These are phyloP conservation scores for Neoseiulus cucumeris DNA, from an alignment of 1,140 invertebrate species.

Conservation along the genomic window DNA sequence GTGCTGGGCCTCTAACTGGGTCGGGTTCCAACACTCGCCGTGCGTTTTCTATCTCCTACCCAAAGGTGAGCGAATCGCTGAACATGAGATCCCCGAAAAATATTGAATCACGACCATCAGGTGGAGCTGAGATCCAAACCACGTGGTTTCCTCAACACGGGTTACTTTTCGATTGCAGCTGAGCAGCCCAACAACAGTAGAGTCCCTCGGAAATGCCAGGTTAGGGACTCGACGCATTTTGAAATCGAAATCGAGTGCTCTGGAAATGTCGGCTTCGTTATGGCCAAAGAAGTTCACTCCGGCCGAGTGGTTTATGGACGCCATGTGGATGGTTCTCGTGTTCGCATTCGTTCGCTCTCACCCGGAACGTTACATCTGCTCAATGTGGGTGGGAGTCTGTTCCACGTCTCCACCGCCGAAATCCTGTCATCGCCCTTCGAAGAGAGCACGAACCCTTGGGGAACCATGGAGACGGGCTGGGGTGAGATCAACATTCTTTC, in stretches of 20 bases:
- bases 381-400: not conserved
- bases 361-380: not conserved
- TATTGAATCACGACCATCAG: no score
- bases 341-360: not conserved
- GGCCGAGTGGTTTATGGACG: not conserved
- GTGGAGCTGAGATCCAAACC: no score
- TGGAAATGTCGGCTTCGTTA: not conserved
- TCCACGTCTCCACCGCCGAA: not conserved
- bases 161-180: not conserved
- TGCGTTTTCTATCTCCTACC: slow-evolving; percentile 5
- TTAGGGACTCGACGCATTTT: not conserved
- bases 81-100: no score
- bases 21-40: not conserved
- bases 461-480: no score
- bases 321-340: not conserved
- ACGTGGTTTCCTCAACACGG: no score
- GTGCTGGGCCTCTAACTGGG: slow-evolving; percentile 7
- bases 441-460: no score
- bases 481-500: no score
- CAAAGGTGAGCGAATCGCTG: not conserved
- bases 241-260: not conserved
- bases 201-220: not conserved
- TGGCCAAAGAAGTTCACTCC: not conserved
- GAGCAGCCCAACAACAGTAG: not conserved
- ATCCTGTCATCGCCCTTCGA: no score